Evolutionary conservation across 2,113 vertebrate species (phyloP), one percentile per base, ranked within the genome.

Genomic region (Sceloporus undulatus): DNA sequence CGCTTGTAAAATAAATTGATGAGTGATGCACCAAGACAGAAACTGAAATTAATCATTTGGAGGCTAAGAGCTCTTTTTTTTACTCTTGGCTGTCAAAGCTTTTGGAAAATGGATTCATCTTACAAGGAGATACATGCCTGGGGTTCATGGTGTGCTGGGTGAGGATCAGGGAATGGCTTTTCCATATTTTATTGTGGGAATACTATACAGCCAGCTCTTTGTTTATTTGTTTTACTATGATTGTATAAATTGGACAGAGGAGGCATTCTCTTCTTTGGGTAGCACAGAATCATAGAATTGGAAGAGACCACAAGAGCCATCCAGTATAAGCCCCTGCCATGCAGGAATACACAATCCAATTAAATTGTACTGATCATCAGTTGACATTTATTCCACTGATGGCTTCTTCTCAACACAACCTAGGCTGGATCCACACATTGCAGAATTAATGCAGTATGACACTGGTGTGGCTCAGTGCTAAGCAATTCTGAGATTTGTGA

Each of bases 11-110:
- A 85, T 76, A 2, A 2, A 0, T 65, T 34, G 91, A 5, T 93
- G 92, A 94, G 84, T 79, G 91, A 93, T 85, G 92, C 66, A 0
- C 8, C 25, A 1, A 86, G 85, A 52, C 77, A 88, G 88, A 85
- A 42, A 92, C 42, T 84, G 87, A 90, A 77, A 77, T 83, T 87
- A 91, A n/a, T 84, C 85, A 84, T 88, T 92, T 84, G 86, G 59
- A 83, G 40, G 92, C 29, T 52, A 90, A 59, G 85, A 87, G 71
- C 25, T 71, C 79, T 1, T 65, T 62, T 59, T 59, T 91, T 88
- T 84, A 78, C 83, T 86, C 87, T 79, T 84, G 83, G 80, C 40
- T 70, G 29, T 83, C 86, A 52, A 40, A 89, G 82, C 89, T 65
- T 80, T 82, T 16, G 42, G 87, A 89, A 92, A 87, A 84, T 0